Evolutionary conservation across 2,113 vertebrate genomes (phyloP).

Genomic region (Saimiri boliviensis): DNA sequence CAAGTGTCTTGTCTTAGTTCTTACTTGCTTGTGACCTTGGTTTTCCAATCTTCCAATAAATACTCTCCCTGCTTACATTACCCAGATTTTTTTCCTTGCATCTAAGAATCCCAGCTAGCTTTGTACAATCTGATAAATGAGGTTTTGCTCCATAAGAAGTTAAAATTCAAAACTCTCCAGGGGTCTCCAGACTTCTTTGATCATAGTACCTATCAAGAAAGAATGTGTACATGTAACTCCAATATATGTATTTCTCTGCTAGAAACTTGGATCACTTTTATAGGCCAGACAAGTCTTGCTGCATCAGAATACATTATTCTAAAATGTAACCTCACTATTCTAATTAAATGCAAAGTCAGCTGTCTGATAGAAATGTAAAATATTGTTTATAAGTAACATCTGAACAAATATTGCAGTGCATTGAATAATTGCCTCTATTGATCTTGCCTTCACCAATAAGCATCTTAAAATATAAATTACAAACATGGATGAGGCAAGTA

Average conservation of each 20-base stretch:
- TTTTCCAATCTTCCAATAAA: background rate
- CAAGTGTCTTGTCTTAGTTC: background rate
- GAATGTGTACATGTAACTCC: background rate
- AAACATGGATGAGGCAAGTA: background rate
- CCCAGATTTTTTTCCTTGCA: background rate
- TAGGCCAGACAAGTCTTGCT: constrained; percentile 7
- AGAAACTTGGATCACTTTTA: constrained; percentile 26
- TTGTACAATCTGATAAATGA: background rate
- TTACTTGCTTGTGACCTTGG: background rate
- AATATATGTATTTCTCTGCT: constrained; percentile 14
- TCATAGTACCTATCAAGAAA: constrained; percentile 25
- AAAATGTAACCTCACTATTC: background rate
- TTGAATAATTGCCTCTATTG: background rate
- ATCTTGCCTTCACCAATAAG: background rate
- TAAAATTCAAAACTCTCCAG: constrained; percentile 23
- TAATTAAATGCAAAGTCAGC: constrained; percentile 12
- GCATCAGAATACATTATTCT: constrained; percentile 36
- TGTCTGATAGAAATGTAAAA: background rate
- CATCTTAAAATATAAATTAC: constrained; percentile 4
- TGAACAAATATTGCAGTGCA: background rate
- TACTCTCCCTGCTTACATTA: background rate
- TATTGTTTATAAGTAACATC: constrained; percentile 19
- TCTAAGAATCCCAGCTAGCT: background rate
- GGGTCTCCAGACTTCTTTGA: background rate
- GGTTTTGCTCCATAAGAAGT: background rate